Conservation (phyloP, 2,113 vertebrate species). For the Hepsetus odoe region DNA sequence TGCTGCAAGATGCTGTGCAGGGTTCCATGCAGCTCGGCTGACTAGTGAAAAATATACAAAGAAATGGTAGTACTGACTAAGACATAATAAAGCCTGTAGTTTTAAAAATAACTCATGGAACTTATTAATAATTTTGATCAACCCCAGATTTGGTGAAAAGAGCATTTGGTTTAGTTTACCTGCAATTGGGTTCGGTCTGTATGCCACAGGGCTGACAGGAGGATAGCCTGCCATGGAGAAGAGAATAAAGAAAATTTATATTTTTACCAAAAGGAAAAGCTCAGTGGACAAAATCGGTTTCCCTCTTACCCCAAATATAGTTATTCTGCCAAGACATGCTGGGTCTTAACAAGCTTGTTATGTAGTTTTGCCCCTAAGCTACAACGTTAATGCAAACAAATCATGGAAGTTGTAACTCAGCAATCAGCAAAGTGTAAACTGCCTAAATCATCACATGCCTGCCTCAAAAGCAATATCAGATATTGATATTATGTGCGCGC, state of each 20-base stretch:
- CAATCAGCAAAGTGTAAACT: no score
- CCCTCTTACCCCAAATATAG: background rate
- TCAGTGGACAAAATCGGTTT: no score
- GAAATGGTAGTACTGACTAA: background rate
- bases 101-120: no score
- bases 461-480: no score
- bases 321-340: background rate
- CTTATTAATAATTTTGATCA: background rate
- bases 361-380: background rate
- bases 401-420: no score
- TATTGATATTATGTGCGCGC: no score
- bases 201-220: conserved; percentile 59
- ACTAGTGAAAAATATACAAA: conserved; percentile 53
- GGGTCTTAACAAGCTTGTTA: no score
- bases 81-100: background rate
- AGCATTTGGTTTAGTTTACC: conserved; percentile 57
- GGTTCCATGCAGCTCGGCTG: conserved; percentile 63
- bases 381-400: background rate
- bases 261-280: no score
- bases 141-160: background rate
- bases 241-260: background rate
- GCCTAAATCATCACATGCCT: no score
- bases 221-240: conserved; percentile 64
- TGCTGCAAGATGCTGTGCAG: conserved; percentile 39
- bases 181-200: conserved; percentile 57